Evolutionary conservation across 2,113 vertebrate species (phyloP), one percentile per base, ranked within the genome.

Genomic region (Otocyon megalotis): DNA sequence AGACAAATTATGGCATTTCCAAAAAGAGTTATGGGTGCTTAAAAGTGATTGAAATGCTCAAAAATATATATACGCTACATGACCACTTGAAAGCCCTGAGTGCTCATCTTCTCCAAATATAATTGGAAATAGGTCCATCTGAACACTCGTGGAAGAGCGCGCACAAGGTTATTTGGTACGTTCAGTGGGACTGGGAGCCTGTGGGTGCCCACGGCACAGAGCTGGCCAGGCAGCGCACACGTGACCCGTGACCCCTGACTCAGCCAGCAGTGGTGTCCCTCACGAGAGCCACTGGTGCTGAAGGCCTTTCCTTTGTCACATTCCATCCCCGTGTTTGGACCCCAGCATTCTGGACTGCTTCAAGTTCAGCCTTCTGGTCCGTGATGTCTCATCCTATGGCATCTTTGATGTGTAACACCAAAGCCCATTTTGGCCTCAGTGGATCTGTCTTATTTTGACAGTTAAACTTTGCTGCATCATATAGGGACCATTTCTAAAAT

Each of bases 1-100:
- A 37, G 24, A n/a, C 58, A 77, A 81, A 26, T 54, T n/a, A 76
- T 50, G 14, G 28, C 62, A 37, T 81, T 89, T 53, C 32, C 43
- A 28, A 76, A 71, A 95, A 22, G 10, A 71, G 9, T 12, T 85
- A 0, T 37, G 15, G 60, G 24, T 24, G 13, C 56, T 76, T 94
- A 77, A 72, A 58, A 94, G 50, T 92, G 48, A 88, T 43, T 90
- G 62, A 90, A 74, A 77, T 72, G 12, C 90, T 82, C 53, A 60
- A 90, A 93, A 71, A 37, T 24, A 43, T 37, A 11, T 12, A 3
- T 26, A 50, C 69, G 43, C 83, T 72, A 86, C 95, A 56, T 58
- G 76, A 62, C 14, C 9, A 3, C 79, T 90, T 88, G 37, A 83
- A 82, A 96, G 62, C 14, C 24, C 28, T 19, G 10, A 65, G 20